Base-by-base conservation (phyloP, 37 sponge, comb jelly and placozoan species). In the Ianthella basta region DNA sequence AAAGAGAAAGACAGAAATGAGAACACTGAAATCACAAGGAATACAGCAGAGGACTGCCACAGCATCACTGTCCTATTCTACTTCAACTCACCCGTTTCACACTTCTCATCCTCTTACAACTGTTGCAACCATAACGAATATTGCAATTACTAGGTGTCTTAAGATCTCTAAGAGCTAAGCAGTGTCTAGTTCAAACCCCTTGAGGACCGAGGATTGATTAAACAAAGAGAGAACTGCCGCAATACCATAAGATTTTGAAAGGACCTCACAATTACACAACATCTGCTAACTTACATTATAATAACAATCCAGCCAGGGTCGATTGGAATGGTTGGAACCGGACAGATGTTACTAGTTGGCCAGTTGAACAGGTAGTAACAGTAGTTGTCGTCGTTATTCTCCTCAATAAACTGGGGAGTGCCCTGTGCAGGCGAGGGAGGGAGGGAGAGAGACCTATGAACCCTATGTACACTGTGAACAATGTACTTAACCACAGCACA, bases 321-420 rank as follows among this genome's bases (percentile, higher is more conserved):
- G 6, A 75, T 41, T 8, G 73, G 13, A 30, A 37, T n/a, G n/a
- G n/a, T n/a, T n/a, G n/a, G n/a, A n/a, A n/a, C n/a, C 16, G 37
- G 40, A 87, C 93, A 92, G 36, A 92, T 82, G 6, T 53, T 44
- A 15, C 72, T 35, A 16, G 87, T 37, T 10, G 79, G 85, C 27
- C 87, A 4, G 23, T 38, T 64, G 82, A 92, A 92, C 8, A 89
- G 85, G 80, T 92, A 92, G 79, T 87, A 92, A 61, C 93, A 92
- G 24, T 87, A 4, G 10, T 86, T 36, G 25, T 86, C 84, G 0
- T 80, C 59, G 0, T 66, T 83, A 38, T 89, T 92, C 87, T 92
- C 93, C 54, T 92, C 93, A 23, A 92, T 50, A 38, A 92, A 92
- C 14, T 87, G 83, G 53, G 87, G 15, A 25, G 72, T 14, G 21